Evolutionary conservation across 2,888 invertebrate species (phyloP).

Genomic region (Cacoxenus indagator): DNA sequence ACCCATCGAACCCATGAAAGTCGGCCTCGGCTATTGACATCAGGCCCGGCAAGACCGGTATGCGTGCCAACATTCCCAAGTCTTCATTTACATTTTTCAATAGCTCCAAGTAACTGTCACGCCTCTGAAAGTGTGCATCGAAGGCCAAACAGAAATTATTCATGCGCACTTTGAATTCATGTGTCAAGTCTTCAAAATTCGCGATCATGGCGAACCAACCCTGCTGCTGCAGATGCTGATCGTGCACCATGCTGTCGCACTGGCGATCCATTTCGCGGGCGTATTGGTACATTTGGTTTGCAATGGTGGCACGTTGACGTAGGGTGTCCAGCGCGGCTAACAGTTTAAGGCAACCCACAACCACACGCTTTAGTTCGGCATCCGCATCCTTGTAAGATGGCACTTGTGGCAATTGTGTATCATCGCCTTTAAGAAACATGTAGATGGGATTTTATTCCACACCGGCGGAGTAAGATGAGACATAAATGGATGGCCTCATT

Average conservation of each 20-base stretch:
- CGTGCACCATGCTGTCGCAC: slow-evolving; percentile 89
- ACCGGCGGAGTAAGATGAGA: slow-evolving; percentile 92
- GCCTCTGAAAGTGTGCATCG: slow-evolving; percentile 80
- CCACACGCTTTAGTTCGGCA: slow-evolving; percentile 76
- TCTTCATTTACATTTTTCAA: slow-evolving; percentile 80
- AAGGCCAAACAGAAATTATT: slow-evolving; percentile 82
- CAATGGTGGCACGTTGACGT: slow-evolving; percentile 82
- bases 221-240: slow-evolving; percentile 96
- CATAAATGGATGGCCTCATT: slow-evolving; percentile 82
- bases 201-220: slow-evolving; percentile 97
- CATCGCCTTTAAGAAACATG: slow-evolving; percentile 83
- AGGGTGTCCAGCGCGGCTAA: slow-evolving; percentile 85
- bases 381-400: too few relatives aligned
- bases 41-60: slow-evolving; percentile 85
- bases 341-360: slow-evolving; percentile 81
- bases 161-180: slow-evolving; percentile 81
- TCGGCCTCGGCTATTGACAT: slow-evolving; percentile 77
- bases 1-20: slow-evolving; percentile 77
- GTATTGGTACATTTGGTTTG: slow-evolving; percentile 85
- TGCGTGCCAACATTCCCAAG: slow-evolving; percentile 81
- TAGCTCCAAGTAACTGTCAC: slow-evolving; percentile 79
- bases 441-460: slow-evolving; percentile 97
- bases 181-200: slow-evolving; percentile 91
- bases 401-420: slow-evolving; percentile 73
- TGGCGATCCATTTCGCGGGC: slow-evolving; percentile 81